Evolutionary conservation across 2,797 vertebrate genomes (phyloP), one percentile per base, ranked within the genome.

Genomic region (Pristis pectinata): DNA sequence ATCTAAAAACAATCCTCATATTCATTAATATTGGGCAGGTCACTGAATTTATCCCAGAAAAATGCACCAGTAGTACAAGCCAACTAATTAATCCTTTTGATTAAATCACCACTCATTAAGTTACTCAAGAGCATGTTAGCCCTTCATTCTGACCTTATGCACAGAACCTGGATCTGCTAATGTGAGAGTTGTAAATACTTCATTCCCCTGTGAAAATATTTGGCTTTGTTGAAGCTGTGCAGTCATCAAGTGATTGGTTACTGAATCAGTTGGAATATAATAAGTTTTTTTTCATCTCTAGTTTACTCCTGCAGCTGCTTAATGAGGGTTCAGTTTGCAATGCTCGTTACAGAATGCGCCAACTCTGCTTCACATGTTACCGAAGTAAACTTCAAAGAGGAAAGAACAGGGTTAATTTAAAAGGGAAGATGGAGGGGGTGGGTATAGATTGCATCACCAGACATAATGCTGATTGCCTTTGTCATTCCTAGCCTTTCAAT

Each of bases 51-150:
- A 9, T 10, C 34, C 3, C 17, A 22, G 59, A 8, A 41, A n/a
- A 37, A 74, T 5, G 49, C 61, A 61, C 8, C 19, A 10, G 87
- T 41, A 37, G 3, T 24, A 3, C 2, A 3, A 41, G 59, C 2
- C 59, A 91, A 91, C n/a, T 41, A 91, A 91, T 91, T 41, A 37
- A 67, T 67, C n/a, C 24, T 67, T 41, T 67, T 91, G 87, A 91
- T 67, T 37, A 67, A 24, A n/a, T 67, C n/a, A 64, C 91, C 56
- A 67, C 59, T 91, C 87, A 91, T 41, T 37, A 64, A 37, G 61
- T 91, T 22, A 3, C 24, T 41, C 19, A 37, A 41, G 15, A 24
- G 34, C 59, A 17, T 41, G 61, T 64, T 64, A 41, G 64, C 17
- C n/a, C n/a, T 59, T 67, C n/a, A 8, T 24, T 7, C 59, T 91